A percentile compares a stretch with the other conserved stretches of the same genome.
phyloP scores from a whole-genome alignment of 2,113 vertebrate species.

The Mungos mungo region DNA sequence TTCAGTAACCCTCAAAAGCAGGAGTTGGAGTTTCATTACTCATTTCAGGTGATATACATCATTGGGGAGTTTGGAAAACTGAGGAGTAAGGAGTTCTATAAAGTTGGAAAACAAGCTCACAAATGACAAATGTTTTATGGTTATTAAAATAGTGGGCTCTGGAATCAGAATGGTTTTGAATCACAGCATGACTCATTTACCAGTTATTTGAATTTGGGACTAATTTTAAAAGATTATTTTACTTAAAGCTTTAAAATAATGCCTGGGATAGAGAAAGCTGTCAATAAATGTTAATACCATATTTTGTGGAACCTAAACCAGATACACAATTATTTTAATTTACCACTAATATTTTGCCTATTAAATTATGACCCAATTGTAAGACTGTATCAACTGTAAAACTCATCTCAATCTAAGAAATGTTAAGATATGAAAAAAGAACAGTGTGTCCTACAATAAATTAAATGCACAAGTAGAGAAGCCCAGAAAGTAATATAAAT shows the following conservation, averaged over 20 bases:
- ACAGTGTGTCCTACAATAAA: neutral
- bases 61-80: neutral
- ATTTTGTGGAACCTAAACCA: neutral
- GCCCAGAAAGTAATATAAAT: neutral
- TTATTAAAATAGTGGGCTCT: neutral
- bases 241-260: neutral
- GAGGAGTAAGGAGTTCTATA: neutral
- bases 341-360: neutral
- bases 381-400: neutral
- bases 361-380: neutral
- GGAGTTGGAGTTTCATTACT: neutral
- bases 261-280: neutral
- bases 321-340: neutral
- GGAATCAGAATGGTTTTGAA: neutral
- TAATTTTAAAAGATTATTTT: neutral
- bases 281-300: neutral
- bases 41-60: neutral
- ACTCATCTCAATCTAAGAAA: neutral
- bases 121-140: neutral
- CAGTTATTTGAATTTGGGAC: neutral
- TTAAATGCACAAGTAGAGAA: neutral
- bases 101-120: neutral
- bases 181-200: neutral
- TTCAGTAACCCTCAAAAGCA: neutral
- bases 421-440: neutral